Conservation (phyloP, 2,113 vertebrate genomes). For the Leuciscus idus region DNA sequence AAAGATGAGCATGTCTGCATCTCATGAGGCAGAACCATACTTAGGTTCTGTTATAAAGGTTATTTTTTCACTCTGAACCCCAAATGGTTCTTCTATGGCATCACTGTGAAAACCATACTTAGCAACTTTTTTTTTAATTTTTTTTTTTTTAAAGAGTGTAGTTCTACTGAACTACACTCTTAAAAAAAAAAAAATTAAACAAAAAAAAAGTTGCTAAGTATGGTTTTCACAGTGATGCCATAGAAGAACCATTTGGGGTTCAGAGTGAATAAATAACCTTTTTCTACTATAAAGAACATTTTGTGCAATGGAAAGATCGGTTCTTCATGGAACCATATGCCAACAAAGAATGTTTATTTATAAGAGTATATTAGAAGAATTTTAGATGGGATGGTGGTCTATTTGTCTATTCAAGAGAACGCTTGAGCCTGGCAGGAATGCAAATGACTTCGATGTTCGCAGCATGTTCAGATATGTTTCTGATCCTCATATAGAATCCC, state of each 20-base stretch:
- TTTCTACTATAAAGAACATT: not conserved
- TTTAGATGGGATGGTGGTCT: not conserved
- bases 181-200: not conserved
- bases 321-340: not conserved
- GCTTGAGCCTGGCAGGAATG: not conserved
- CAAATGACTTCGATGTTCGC: not conserved
- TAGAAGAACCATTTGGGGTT: not conserved
- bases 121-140: no score
- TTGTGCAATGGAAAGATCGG: not conserved
- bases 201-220: not conserved
- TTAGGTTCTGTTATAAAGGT: no score
- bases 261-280: no score
- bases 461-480: slow-evolving; percentile 2
- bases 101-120: no score
- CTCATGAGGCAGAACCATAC: no score
- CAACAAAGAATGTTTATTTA: not conserved
- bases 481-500: slow-evolving; percentile 49
- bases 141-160: no score
- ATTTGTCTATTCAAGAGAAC: not conserved
- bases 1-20: not conserved
- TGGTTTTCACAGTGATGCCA: not conserved
- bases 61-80: no score
- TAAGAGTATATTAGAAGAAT: not conserved
- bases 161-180: not conserved
- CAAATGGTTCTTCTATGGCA: no score